Evolutionary conservation across 2,888 invertebrate genomes (phyloP).

Genomic region (Clistopyga incitator): DNA sequence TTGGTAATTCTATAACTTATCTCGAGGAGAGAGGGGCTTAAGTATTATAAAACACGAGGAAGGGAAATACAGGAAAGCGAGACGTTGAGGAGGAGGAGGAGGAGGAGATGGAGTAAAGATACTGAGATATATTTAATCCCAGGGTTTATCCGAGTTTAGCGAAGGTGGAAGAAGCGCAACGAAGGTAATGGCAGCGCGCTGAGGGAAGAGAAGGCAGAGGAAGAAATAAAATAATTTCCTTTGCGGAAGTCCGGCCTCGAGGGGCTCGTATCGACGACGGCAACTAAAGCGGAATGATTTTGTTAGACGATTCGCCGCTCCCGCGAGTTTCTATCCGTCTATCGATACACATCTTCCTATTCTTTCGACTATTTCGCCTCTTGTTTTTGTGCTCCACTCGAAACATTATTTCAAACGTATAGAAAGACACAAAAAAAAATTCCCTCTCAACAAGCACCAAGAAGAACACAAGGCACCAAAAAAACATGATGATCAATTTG

Average conservation of each 20-base stretch:
- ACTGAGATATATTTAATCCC: slow-evolving; percentile 49
- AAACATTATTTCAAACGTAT: neutral
- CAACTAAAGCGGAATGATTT: slow-evolving; percentile 61
- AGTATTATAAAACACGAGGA: slow-evolving; percentile 9
- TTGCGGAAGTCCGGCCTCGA: slow-evolving; percentile 47
- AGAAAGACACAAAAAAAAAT: neutral
- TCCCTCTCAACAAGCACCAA: too few species aligned
- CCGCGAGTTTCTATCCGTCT: slow-evolving; percentile 29
- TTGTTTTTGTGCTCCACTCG: neutral
- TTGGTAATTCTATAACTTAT: slow-evolving; percentile 44
- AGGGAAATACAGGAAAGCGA: neutral
- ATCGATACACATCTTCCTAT: neutral
- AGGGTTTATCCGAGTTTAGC: slow-evolving; percentile 49
- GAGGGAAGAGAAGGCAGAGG: slow-evolving; percentile 9
- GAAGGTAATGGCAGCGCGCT: neutral
- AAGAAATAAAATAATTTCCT: slow-evolving; percentile 59
- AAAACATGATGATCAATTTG: too few species aligned
- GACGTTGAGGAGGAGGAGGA: neutral
- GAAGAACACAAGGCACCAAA: too few species aligned
- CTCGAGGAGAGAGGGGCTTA: neutral
- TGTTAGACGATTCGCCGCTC: slow-evolving; percentile 59
- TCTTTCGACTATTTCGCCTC: neutral
- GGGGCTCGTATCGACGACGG: slow-evolving; percentile 55
- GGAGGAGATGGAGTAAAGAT: slow-evolving; percentile 1
- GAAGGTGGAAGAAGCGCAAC: neutral